A percentile compares a stretch with the other conserved stretches of the same genome.
Evolutionary conservation across 2,113 vertebrate species (phyloP).

Genomic region (Rafetus swinhoei): DNA sequence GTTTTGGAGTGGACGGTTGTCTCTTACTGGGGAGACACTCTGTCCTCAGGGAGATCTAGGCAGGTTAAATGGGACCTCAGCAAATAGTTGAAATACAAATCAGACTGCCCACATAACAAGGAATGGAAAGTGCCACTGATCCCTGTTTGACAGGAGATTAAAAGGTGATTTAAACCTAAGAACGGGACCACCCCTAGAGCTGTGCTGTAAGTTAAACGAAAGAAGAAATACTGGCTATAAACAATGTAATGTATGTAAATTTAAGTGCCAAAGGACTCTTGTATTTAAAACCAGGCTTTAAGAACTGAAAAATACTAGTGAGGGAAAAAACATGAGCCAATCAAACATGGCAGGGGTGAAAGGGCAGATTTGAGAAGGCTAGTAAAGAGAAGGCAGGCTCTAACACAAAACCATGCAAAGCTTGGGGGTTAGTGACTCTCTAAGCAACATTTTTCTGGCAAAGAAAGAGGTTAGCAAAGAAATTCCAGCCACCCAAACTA

Average conservation of each 20-base stretch:
- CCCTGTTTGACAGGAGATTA: not conserved
- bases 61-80: not conserved
- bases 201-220: constrained; percentile 18
- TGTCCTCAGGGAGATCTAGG: not conserved
- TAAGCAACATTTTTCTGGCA: not conserved
- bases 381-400: constrained; percentile 12
- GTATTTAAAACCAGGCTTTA: not conserved
- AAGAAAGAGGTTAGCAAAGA: constrained; percentile 28
- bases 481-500: no score
- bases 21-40: not conserved
- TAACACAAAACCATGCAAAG: not conserved
- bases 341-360: constrained; percentile 58
- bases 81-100: not conserved
- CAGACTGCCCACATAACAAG: not conserved
- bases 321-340: constrained; percentile 47
- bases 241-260: constrained; percentile 11
- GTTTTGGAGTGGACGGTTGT: not conserved
- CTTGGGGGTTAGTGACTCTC: constrained; percentile 4
- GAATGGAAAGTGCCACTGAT: not conserved
- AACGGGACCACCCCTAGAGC: constrained; percentile 31
- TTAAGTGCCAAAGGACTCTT: not conserved
- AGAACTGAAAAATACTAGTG: constrained; percentile 11
- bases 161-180: constrained; percentile 26
- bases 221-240: constrained; percentile 12
- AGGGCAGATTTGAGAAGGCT: constrained; percentile 22